Percentiles rank a stretch among this genome's conserved stretches.
These are phyloP conservation scores for Heptranchias perlo DNA, from an alignment of 2,113 vertebrate species.

Conservation along the genomic window DNA sequence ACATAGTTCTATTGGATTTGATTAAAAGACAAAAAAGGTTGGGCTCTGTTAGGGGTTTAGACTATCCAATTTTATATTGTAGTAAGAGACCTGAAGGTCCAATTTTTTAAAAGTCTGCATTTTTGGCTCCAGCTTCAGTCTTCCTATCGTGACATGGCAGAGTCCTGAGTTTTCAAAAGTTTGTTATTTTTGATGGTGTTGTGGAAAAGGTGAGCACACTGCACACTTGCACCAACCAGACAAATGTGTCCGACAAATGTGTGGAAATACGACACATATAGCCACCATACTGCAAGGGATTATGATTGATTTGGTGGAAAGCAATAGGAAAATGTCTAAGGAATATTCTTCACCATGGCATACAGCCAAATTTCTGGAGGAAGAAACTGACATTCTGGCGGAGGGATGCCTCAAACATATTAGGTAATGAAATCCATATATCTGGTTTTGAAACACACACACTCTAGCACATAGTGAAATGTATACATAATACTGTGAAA, in stretches of 20 bases:
- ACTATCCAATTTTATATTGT: background rate
- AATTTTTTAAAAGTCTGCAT: background rate
- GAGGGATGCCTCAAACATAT: background rate
- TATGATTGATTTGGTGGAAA: background rate
- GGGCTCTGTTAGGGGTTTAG: background rate
- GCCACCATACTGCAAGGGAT: background rate
- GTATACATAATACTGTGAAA: background rate
- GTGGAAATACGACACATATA: background rate
- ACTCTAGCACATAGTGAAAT: background rate
- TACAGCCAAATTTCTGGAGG: background rate
- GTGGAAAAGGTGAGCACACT: background rate
- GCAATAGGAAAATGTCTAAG: background rate
- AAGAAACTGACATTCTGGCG: background rate
- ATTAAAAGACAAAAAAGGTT: background rate
- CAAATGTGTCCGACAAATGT: background rate
- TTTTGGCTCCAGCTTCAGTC: background rate
- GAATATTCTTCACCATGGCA: conserved; percentile 13
- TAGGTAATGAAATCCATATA: conserved; percentile 4
- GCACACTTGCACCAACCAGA: background rate
- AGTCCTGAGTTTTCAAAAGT: background rate
- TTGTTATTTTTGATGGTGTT: background rate
- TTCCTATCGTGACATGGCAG: background rate
- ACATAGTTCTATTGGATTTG: background rate
- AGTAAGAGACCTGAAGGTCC: background rate
- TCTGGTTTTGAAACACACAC: background rate